Evolutionary conservation across 2,113 vertebrate genomes (phyloP).

Genomic region (Saccopteryx bilineata): DNA sequence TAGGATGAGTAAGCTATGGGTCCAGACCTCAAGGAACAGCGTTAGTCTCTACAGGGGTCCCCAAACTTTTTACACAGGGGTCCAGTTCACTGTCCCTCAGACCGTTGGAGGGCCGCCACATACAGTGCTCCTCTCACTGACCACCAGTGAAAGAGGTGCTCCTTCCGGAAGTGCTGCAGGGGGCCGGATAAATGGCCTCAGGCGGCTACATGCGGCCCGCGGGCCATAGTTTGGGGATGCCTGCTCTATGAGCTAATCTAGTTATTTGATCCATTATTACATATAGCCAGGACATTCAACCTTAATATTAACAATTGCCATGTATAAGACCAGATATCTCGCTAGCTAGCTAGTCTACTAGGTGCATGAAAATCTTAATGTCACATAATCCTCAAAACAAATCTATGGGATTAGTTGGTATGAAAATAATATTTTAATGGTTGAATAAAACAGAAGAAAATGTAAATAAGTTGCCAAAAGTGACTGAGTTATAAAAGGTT

Average conservation of each 20-base stretch:
- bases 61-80: no score
- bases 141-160: no score
- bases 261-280: neutral
- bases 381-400: neutral
- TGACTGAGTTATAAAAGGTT: neutral
- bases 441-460: conserved; percentile 8
- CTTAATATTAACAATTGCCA: neutral
- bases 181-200: no score
- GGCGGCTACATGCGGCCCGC: no score
- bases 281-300: neutral
- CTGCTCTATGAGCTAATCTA: neutral
- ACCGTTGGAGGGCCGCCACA: no score
- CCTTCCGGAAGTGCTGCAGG: no score
- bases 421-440: neutral
- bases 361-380: neutral
- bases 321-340: neutral
- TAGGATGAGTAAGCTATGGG: neutral
- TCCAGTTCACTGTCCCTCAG: no score
- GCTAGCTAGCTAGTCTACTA: no score
- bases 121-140: no score
- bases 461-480: neutral
- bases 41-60: neutral
- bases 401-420: neutral
- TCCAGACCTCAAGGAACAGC: neutral
- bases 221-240: no score